Percentiles rank a stretch among this genome's conserved stretches.
These are phyloP conservation scores for Lepidurus apus DNA, from an alignment of 1,140 invertebrate genomes.

Conservation along the genomic window DNA sequence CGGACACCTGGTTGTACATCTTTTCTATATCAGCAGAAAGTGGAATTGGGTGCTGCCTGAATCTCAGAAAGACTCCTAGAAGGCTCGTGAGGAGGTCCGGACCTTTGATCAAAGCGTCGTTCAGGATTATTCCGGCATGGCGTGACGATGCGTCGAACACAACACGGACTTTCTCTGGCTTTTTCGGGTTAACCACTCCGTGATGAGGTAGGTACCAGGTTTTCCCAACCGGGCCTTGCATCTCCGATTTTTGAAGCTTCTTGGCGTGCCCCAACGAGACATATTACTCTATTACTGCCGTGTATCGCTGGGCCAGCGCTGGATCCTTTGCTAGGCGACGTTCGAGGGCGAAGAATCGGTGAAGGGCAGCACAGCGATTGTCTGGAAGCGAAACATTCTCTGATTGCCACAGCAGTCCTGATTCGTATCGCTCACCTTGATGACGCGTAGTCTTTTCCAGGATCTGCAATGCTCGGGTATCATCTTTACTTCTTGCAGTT, in stretches of 20 bases:
- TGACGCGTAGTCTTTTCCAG: slow-evolving; percentile 10
- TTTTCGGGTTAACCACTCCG: slow-evolving; percentile 30
- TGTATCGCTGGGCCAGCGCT: background rate
- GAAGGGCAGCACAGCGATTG: background rate
- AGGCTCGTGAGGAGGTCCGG: slow-evolving; percentile 34
- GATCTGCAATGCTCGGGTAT: background rate
- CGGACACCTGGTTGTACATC: slow-evolving; percentile 34
- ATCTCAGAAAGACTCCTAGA: slow-evolving; percentile 33
- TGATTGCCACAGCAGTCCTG: background rate
- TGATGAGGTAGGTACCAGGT: slow-evolving; percentile 37
- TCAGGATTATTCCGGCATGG: slow-evolving; percentile 30
- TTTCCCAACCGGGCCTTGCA: background rate
- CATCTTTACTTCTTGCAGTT: background rate
- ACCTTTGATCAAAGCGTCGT: slow-evolving; percentile 34
- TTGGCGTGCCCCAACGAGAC: background rate
- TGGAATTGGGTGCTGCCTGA: slow-evolving; percentile 30
- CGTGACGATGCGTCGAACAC: slow-evolving; percentile 38
- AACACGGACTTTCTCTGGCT: slow-evolving; percentile 35
- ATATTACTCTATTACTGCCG: background rate
- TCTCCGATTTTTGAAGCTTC: background rate
- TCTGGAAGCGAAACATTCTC: background rate
- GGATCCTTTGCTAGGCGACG: background rate
- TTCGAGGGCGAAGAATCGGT: background rate
- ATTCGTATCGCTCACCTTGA: slow-evolving; percentile 16
- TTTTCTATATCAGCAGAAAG: slow-evolving; percentile 35